These are phyloP conservation scores for Otus sunia DNA, from an alignment of 2,113 vertebrate species.

Conservation along the genomic window DNA sequence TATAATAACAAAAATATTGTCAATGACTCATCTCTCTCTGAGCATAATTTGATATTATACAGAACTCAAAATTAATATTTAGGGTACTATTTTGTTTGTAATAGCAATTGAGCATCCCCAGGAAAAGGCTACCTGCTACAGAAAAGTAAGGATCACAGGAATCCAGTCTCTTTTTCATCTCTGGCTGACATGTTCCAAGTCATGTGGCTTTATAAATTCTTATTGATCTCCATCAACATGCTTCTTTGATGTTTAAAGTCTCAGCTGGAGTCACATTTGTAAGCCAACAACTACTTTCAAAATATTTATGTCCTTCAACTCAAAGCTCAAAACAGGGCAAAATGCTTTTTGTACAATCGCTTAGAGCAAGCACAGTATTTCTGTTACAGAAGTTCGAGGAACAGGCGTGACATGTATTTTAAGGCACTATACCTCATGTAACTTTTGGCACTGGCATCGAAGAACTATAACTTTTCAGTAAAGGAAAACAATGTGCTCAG, in stretches of 20 bases:
- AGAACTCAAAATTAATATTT: background rate
- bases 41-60: background rate
- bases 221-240: constrained; percentile 10
- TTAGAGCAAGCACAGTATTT: constrained; percentile 1
- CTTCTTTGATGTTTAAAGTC: constrained; percentile 42
- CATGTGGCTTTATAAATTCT: background rate
- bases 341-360: background rate
- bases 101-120: background rate
- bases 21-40: background rate
- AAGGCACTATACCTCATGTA: background rate
- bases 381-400: background rate
- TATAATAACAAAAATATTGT: background rate
- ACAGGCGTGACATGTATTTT: background rate
- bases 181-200: constrained; percentile 3
- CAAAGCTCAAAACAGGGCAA: constrained; percentile 58
- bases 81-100: background rate
- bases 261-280: constrained; percentile 15
- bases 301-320: constrained; percentile 50
- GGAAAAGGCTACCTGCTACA: background rate
- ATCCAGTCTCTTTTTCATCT: constrained; percentile 25
- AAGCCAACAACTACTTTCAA: constrained; percentile 44
- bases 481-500: background rate
- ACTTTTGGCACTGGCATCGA: background rate
- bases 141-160: constrained; percentile 24
- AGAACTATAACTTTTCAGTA: background rate